Conservation (phyloP, 2,888 invertebrate genomes). For the Macrosiphum euphorbiae region DNA sequence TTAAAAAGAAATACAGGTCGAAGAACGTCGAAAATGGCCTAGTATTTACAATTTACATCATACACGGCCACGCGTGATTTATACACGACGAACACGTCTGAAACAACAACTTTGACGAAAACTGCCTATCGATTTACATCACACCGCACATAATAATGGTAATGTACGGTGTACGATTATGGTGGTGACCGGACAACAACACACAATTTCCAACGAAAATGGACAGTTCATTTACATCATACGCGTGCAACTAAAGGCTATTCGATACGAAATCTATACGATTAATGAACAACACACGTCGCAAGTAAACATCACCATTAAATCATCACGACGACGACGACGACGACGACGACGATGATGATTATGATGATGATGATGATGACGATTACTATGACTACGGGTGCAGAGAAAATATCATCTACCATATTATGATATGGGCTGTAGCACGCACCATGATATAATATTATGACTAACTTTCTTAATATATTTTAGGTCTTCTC, state of each 20-base stretch:
- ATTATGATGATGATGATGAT: not conserved
- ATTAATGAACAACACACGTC: not conserved
- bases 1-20: not conserved
- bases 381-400: not conserved
- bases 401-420: not conserved
- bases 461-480: not conserved
- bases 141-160: slow-evolving; percentile 18
- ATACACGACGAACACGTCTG: not conserved
- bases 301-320: not conserved
- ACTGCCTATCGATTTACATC: slow-evolving; percentile 42
- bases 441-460: not conserved
- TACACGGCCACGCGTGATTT: not conserved
- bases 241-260: not conserved
- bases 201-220: slow-evolving; percentile 22
- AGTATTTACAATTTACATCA: slow-evolving; percentile 24
- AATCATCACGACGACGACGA: not conserved
- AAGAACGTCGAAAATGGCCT: slow-evolving; percentile 36
- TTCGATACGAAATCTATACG: not conserved
- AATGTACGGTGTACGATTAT: not conserved
- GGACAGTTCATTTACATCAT: slow-evolving; percentile 35
- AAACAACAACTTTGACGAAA: slow-evolving; percentile 47
- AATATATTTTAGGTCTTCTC: not conserved
- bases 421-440: not conserved
- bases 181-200: not conserved
- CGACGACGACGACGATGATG: not conserved